These are phyloP conservation scores for Caenorhabditis auriculariae DNA, from an alignment of 2,888 invertebrate genomes.

Conservation along the genomic window DNA sequence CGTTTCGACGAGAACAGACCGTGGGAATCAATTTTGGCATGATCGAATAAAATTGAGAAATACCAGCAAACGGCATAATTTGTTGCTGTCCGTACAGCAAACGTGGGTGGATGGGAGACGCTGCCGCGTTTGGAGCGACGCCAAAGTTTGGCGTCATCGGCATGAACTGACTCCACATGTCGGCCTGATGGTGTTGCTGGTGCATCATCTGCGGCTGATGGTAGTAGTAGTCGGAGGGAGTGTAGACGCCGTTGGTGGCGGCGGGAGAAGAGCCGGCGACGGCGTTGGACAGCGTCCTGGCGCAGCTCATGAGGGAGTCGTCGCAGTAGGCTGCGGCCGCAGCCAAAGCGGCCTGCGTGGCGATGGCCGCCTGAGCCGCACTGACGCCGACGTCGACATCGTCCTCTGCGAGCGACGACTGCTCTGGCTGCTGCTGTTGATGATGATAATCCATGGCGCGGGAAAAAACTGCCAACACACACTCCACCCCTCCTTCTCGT, in stretches of 20 bases:
- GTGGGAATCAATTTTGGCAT: too few species aligned
- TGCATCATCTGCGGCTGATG: constrained; percentile 7
- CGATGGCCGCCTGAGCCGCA: constrained; percentile 3
- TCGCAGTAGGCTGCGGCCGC: constrained; percentile 6
- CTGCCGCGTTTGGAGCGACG: constrained; percentile 8
- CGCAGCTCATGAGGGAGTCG: constrained; percentile 9
- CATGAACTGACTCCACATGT: constrained; percentile 4
- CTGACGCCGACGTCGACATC: constrained; percentile 1
- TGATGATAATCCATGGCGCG: too few species aligned
- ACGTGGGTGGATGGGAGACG: constrained; percentile 10
- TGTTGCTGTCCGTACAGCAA: constrained; percentile 9
- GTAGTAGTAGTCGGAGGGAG: constrained; percentile 14
- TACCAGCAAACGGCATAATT: constrained; percentile 10
- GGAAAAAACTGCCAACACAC: too few species aligned
- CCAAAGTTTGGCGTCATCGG: constrained; percentile 16
- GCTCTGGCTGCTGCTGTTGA: too few species aligned
- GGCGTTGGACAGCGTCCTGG: constrained; percentile 5
- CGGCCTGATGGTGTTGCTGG: constrained; percentile 1
- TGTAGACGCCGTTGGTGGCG: constrained; percentile 14
- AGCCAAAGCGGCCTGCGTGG: constrained; percentile 6
- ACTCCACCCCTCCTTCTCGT: too few species aligned
- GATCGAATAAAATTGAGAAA: background rate
- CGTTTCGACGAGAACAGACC: too few species aligned
- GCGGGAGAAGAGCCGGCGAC: constrained; percentile 10
- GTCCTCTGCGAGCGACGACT: too few species aligned